phyloP scores from a whole-genome alignment of 1,140 invertebrate species.

The Plectrocnemia conspersa region DNA sequence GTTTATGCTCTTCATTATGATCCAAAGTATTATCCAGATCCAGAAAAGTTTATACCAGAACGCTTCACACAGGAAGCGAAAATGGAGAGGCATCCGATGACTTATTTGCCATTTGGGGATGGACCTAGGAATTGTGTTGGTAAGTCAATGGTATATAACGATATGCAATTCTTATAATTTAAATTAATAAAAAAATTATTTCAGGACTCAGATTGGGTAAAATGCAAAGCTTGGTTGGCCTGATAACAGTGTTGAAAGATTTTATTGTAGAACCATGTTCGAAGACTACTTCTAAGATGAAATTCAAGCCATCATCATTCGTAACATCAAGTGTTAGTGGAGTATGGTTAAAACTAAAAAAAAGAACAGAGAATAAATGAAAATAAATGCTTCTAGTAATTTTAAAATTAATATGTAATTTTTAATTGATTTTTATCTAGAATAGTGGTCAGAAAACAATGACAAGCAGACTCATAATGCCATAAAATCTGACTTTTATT shows the following conservation, averaged over 20 bases:
- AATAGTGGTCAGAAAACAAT: no score
- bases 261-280: conserved; percentile 31
- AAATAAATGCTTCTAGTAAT: no score
- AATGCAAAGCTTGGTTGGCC: conserved; percentile 56
- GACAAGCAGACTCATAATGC: no score
- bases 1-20: conserved; percentile 18
- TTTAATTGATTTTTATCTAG: no score
- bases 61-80: conserved; percentile 19
- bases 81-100: conserved; percentile 3
- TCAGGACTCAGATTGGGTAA: conserved; percentile 58
- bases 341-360: conserved; percentile 7
- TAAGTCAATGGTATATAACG: no score
- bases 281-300: conserved; percentile 10
- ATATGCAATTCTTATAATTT: conserved; percentile 38
- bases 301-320: not conserved
- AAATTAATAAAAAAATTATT: conserved; percentile 9
- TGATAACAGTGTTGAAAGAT: conserved; percentile 44
- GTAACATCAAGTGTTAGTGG: not conserved
- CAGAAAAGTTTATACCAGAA: conserved; percentile 23
- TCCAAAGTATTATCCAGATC: conserved; percentile 22
- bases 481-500: no score
- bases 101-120: conserved; percentile 22
- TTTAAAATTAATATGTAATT: no score
- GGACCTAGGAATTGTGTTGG: conserved; percentile 24
- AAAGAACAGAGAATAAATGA: conserved; percentile 2